Percentiles rank a stretch among this genome's conserved stretches.
These are phyloP conservation scores for Hesperia comma DNA, from an alignment of 2,888 invertebrate genomes.

Conservation along the genomic window DNA sequence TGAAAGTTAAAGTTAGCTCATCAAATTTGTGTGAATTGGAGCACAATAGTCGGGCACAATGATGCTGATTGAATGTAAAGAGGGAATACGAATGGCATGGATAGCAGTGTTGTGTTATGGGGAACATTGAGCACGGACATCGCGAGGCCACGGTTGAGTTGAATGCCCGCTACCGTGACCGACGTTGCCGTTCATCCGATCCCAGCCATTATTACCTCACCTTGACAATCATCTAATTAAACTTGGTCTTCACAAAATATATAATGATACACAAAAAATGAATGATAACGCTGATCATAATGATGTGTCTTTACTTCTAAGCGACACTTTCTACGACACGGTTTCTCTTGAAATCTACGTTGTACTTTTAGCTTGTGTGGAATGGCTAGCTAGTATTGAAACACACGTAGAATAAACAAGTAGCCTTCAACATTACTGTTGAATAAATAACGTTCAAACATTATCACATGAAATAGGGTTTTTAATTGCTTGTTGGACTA, in stretches of 20 bases:
- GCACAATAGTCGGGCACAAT: slow-evolving; percentile 22
- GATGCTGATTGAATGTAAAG: slow-evolving; percentile 36
- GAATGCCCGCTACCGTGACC: slow-evolving; percentile 70
- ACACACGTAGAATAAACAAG: slow-evolving; percentile 31
- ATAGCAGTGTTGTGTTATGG: slow-evolving; percentile 37
- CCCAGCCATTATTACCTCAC: slow-evolving; percentile 66
- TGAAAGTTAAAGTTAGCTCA: slow-evolving; percentile 6
- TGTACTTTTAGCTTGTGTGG: slow-evolving; percentile 8
- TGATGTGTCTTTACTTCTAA: slow-evolving; percentile 6
- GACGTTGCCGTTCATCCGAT: slow-evolving; percentile 67
- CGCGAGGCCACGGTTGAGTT: slow-evolving; percentile 69
- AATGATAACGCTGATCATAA: background rate
- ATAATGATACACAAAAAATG: slow-evolving; percentile 4
- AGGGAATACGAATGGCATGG: slow-evolving; percentile 39
- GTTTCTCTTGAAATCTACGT: slow-evolving; percentile 25
- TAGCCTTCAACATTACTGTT: slow-evolving; percentile 16
- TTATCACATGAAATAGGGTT: slow-evolving; percentile 11
- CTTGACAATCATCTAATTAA: slow-evolving; percentile 60
- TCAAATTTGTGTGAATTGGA: slow-evolving; percentile 4
- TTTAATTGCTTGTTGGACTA: background rate
- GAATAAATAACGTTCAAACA: slow-evolving; percentile 10
- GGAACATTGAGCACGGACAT: slow-evolving; percentile 42
- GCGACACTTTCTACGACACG: slow-evolving; percentile 16
- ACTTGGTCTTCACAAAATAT: slow-evolving; percentile 14
- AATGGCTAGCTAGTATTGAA: slow-evolving; percentile 19